These are phyloP conservation scores for Palaemon carinicauda DNA, from an alignment of 1,140 invertebrate species.

Conservation along the genomic window DNA sequence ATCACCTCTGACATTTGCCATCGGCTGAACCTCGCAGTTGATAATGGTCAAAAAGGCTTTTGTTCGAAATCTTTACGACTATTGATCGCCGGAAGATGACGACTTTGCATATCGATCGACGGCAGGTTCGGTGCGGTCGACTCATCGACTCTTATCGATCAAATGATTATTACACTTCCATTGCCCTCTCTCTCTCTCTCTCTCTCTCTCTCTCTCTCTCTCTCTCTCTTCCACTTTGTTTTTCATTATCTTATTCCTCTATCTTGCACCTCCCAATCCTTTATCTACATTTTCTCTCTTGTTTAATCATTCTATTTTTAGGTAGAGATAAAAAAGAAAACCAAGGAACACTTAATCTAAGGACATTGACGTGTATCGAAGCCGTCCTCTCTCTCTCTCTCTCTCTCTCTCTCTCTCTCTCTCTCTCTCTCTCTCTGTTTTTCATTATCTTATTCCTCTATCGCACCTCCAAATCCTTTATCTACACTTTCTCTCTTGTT, in stretches of 20 bases:
- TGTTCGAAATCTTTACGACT: too few relatives aligned
- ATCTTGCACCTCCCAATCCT: background rate
- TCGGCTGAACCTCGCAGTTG: too few relatives aligned
- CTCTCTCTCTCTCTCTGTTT: background rate
- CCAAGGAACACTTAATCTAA: too few relatives aligned
- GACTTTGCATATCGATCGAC: too few relatives aligned
- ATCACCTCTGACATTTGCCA: too few relatives aligned
- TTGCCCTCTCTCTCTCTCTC: background rate
- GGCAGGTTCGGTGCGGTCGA: too few relatives aligned
- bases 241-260: background rate
- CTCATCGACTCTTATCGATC: background rate
- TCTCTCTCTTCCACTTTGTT: background rate
- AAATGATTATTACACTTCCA: background rate
- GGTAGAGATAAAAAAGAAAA: too few relatives aligned
- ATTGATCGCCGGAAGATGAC: too few relatives aligned
- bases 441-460: background rate
- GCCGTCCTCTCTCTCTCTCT: background rate
- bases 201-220: background rate
- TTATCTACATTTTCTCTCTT: background rate
- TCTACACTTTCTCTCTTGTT: too few relatives aligned
- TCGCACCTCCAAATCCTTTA: background rate
- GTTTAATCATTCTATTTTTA: too few relatives aligned
- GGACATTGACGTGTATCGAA: too few relatives aligned
- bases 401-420: background rate
- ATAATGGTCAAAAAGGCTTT: too few relatives aligned